Evolutionary conservation across 1,140 invertebrate genomes (phyloP), one percentile per base, ranked within the genome.

Genomic region (Aethina tumida): DNA sequence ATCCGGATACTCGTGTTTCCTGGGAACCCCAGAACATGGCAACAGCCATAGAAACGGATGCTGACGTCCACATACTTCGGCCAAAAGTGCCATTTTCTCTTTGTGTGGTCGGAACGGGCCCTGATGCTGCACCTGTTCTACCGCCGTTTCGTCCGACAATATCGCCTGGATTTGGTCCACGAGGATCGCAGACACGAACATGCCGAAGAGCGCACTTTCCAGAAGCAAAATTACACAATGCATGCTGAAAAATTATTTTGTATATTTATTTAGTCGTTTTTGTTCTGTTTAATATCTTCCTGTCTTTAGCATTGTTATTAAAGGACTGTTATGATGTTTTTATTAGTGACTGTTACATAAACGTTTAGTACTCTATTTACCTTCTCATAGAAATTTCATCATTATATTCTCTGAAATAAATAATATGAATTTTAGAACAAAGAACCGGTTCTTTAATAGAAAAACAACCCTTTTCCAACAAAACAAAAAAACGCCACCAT

Each of bases 91-190:
- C 51, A 80, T 70, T 49, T 79, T 81, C 38, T 77, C 74, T 50
- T 75, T 75, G 45, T 73, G 67, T 1, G 73, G 75, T 40, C 79
- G 62, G 52, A 73, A 73, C 17, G 74, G 66, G 25, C 79, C 78
- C 56, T 74, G 74, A 40, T 77, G 73, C 64, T 86, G 81, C 42
- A 77, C 59, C 52, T 83, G 77, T 66, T 93, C 87, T 8, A 91
- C 73, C 4, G 79, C 76, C 12, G 84, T 89, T 60, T 88, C 83
- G 27, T 61, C 58, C 4, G 38, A 40, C 8, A 61, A 43, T 28
- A 93, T 88, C 9, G 86, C 84, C 59, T 81, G 75, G 45, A 92
- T 73, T 66, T 94, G 90, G 69, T 93, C 89, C 56, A 87, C 79
- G 47, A 90, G 75, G 45, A 94, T 92, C 26, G 85, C 86, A 29